Evolutionary conservation across 2,797 vertebrate genomes (phyloP), one percentile per base, ranked within the genome.

Genomic region (Rhodeus uyekii): DNA sequence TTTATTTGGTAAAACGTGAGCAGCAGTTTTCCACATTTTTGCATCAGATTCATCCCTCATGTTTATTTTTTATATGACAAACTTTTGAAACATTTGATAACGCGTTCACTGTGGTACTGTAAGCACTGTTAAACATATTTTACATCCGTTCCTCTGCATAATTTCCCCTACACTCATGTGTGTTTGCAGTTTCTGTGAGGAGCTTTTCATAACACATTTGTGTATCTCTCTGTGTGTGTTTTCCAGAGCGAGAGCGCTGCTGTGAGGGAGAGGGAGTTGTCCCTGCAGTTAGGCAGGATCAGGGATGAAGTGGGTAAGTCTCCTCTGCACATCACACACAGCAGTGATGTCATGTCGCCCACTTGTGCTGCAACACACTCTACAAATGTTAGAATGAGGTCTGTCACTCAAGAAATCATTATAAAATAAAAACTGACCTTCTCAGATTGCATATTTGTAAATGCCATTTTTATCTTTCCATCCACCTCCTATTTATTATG

Each of bases 301-400:
- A 97, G 95, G 94, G 96, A 98, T 96, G 98, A 99, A 98, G 96
- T 97, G 91, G 98, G 98, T 99, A 94, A 97, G 98, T 95, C 8
- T 16, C 27, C 27, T 71, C 34, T 27, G 38, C 7, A 8, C 24
- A 42, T 29, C 18, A n/a, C 39, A 44, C 27, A 29, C 58, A 50
- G 34, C 46, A 48, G 29, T 10, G 19, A 65, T 38, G 16, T 48
- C 61, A 65, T 63, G 19, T 48, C 32, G 24, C 32, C 32, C 34
- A 39, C 19, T 27, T 22, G 4, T 44, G 48, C 39, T 76, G 9
- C 39, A 16, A 12, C 16, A 24, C 24, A 44, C 64, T 67, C 12
- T n/a, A 65, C 64, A 80, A 82, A 76, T 76, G 19, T 18, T 32
- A 72, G 55, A 9, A 50, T 83, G 72, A 83, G 46, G 48, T 79